Conservation (phyloP, 2,797 vertebrate genomes). For the Pygocentrus nattereri region DNA sequence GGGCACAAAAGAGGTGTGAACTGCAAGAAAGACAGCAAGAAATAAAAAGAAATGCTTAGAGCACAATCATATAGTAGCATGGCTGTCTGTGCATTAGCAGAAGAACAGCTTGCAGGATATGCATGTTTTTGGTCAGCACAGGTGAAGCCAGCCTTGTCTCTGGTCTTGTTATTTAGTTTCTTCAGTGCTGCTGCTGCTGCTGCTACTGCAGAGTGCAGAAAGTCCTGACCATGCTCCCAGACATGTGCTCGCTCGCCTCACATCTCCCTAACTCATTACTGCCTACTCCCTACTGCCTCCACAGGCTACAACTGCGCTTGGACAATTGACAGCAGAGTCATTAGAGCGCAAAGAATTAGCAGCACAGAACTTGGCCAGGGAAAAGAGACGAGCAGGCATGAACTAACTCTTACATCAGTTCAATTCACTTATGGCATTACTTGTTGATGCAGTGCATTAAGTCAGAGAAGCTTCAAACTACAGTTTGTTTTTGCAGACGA, state of each 20-base stretch:
- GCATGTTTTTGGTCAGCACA: no score
- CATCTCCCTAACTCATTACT: slow-evolving; percentile 25
- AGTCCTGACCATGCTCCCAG: background rate
- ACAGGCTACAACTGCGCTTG: slow-evolving; percentile 5
- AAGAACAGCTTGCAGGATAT: no score
- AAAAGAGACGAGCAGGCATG: slow-evolving; percentile 10
- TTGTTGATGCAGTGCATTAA: background rate
- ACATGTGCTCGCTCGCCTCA: background rate
- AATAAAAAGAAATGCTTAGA: background rate
- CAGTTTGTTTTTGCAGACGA: background rate
- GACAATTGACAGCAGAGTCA: slow-evolving; percentile 26
- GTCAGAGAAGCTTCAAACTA: background rate
- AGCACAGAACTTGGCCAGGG: slow-evolving; percentile 8
- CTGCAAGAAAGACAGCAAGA: background rate
- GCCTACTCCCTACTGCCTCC: slow-evolving; percentile 15
- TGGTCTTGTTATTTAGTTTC: slow-evolving; percentile 7
- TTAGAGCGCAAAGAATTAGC: slow-evolving; percentile 25
- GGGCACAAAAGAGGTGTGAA: background rate
- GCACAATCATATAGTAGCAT: no score
- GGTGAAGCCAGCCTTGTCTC: background rate
- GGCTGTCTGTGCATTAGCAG: no score
- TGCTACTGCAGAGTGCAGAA: background rate
- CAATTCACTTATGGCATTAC: background rate
- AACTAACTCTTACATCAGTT: slow-evolving; percentile 3
- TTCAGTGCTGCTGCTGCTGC: background rate